Evolutionary conservation across 2,888 invertebrate species (phyloP).

Genomic region (Campoletis raptor): DNA sequence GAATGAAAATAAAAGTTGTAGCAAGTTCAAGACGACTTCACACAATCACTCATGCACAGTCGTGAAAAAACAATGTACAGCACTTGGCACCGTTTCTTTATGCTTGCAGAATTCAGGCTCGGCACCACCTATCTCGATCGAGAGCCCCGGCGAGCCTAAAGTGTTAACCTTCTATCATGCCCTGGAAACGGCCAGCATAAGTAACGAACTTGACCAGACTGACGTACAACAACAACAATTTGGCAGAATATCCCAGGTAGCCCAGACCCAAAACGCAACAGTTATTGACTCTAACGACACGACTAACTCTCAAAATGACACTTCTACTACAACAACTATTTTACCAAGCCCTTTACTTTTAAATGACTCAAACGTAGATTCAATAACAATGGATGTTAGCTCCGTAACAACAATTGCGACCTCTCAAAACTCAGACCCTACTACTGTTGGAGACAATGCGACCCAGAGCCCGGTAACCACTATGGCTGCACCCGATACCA

Average conservation of each 20-base stretch:
- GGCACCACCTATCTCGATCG: constrained; percentile 78
- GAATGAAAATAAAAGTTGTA: neutral
- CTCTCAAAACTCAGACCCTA: constrained; percentile 75
- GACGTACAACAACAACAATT: constrained; percentile 74
- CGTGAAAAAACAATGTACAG: constrained; percentile 75
- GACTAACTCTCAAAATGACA: constrained; percentile 84
- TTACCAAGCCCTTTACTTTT: constrained; percentile 68
- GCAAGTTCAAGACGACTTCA: constrained; percentile 13
- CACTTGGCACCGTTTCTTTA: constrained; percentile 78
- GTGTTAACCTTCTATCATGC: constrained; percentile 82
- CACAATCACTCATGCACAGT: constrained; percentile 43
- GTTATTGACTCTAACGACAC: constrained; percentile 76
- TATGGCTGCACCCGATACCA: constrained; percentile 60
- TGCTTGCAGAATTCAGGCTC: constrained; percentile 81
- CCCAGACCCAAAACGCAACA: constrained; percentile 74
- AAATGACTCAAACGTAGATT: constrained; percentile 67
- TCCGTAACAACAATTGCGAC: constrained; percentile 73
- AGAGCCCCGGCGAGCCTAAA: constrained; percentile 81
- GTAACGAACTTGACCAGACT: constrained; percentile 77
- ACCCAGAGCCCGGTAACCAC: constrained; percentile 71
- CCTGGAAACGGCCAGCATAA: constrained; percentile 81
- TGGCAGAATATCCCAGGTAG: constrained; percentile 81
- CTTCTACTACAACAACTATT: constrained; percentile 74
- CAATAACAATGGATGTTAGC: constrained; percentile 67
- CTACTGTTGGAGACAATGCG: constrained; percentile 69